A percentile compares a stretch with the other conserved stretches of the same genome.
Evolutionary conservation across 2,888 invertebrate species (phyloP).

Genomic region (Cordylochernes scorpioides): DNA sequence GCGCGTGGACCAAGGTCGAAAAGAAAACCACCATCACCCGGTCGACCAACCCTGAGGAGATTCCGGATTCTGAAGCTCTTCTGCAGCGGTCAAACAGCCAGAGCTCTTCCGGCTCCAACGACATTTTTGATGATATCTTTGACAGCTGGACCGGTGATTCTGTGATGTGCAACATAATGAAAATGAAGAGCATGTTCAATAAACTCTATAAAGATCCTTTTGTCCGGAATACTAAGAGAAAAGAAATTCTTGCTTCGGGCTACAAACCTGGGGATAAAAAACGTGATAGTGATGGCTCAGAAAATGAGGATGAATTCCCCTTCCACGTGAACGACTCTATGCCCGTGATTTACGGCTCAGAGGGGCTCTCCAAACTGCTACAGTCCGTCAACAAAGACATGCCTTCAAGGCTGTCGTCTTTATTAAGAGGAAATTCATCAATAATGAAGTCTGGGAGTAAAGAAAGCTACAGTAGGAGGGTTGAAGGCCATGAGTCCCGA

Average conservation of each 20-base stretch:
- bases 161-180: constrained; percentile 13
- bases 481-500: no score
- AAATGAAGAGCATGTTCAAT: constrained; percentile 10
- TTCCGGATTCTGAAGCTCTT: constrained; percentile 6
- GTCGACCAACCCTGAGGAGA: constrained; percentile 7
- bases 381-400: constrained; percentile 6
- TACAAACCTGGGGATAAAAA: no score
- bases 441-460: no score
- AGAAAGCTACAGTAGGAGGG: background rate
- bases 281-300: constrained; percentile 9
- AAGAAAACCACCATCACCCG: constrained; percentile 14
- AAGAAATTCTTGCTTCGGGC: constrained; percentile 3
- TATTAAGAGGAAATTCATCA: no score
- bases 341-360: constrained; percentile 10
- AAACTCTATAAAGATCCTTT: constrained; percentile 10
- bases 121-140: constrained; percentile 16
- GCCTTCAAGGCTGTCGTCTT: constrained; percentile 5
- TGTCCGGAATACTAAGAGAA: constrained; percentile 2
- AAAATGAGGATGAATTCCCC: constrained; percentile 12
- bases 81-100: constrained; percentile 14
- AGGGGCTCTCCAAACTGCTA: constrained; percentile 10
- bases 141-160: constrained; percentile 15
- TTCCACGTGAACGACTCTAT: constrained; percentile 10
- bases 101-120: constrained; percentile 15
- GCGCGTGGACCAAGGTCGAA: constrained; percentile 14